phyloP scores from a whole-genome alignment of 2,113 vertebrate species.

The Phalacrocorax brasilianus region DNA sequence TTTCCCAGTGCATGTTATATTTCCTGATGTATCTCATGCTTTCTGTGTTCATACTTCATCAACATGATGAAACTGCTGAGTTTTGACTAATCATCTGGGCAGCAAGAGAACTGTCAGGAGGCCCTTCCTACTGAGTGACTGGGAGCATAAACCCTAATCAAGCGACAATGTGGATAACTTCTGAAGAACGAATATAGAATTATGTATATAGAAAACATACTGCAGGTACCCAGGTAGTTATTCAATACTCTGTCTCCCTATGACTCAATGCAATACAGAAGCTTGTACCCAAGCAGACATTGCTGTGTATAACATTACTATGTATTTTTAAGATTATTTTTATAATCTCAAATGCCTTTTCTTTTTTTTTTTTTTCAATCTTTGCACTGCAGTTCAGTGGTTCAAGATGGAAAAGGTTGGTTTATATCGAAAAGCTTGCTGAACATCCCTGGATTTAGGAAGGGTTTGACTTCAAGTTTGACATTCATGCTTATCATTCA shows the following conservation, averaged over 20 bases:
- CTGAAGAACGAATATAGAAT: not conserved
- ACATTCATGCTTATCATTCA: not conserved
- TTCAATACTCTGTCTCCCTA: not conserved
- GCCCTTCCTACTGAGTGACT: not conserved
- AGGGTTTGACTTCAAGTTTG: not conserved
- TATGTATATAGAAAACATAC: not conserved
- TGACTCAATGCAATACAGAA: not conserved
- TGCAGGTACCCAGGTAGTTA: not conserved
- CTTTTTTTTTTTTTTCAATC: not conserved
- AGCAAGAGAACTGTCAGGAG: not conserved
- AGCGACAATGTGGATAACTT: not conserved
- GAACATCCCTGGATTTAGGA: not conserved
- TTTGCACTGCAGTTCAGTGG: not conserved
- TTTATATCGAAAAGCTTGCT: not conserved
- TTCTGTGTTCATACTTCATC: not conserved
- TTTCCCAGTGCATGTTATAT: not conserved
- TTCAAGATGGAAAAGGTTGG: not conserved
- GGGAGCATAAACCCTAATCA: not conserved
- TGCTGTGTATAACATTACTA: not conserved
- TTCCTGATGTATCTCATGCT: not conserved
- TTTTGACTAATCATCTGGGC: not conserved
- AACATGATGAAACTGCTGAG: not conserved
- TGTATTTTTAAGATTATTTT: not conserved
- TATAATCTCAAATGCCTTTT: not conserved
- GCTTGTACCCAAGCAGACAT: not conserved